These are phyloP conservation scores for Gopherus flavomarginatus DNA, from an alignment of 2,113 vertebrate species.

Conservation along the genomic window DNA sequence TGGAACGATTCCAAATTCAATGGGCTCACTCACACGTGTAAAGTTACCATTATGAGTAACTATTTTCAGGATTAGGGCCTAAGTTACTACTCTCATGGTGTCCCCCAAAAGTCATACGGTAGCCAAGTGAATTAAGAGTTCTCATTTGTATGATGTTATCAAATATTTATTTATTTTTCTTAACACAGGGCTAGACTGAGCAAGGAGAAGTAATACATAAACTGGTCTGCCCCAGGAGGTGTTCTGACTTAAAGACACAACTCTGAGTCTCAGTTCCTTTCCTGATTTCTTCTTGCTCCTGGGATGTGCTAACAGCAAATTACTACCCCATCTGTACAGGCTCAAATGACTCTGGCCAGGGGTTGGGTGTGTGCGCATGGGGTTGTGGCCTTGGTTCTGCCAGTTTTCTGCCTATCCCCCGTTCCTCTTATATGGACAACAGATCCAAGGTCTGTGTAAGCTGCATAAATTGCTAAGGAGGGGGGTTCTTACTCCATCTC, in stretches of 20 bases:
- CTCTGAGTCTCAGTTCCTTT: neutral
- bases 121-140: neutral
- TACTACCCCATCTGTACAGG: neutral
- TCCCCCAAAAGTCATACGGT: too few relatives aligned
- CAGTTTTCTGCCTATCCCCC: too few relatives aligned
- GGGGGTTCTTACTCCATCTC: neutral
- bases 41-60: neutral
- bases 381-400: too few relatives aligned
- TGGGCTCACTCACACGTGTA: too few relatives aligned
- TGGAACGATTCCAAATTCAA: neutral
- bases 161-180: neutral
- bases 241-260: neutral
- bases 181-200: neutral
- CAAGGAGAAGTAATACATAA: neutral
- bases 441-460: neutral
- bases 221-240: neutral
- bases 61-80: neutral
- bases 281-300: neutral
- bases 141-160: neutral
- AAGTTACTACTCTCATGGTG: neutral
- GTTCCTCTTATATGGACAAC: neutral
- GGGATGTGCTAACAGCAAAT: neutral
- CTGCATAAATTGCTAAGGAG: neutral
- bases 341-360: too few relatives aligned
- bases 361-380: too few relatives aligned